Conservation (phyloP, 2,797 vertebrate species). For the Anomalospiza imberbis region DNA sequence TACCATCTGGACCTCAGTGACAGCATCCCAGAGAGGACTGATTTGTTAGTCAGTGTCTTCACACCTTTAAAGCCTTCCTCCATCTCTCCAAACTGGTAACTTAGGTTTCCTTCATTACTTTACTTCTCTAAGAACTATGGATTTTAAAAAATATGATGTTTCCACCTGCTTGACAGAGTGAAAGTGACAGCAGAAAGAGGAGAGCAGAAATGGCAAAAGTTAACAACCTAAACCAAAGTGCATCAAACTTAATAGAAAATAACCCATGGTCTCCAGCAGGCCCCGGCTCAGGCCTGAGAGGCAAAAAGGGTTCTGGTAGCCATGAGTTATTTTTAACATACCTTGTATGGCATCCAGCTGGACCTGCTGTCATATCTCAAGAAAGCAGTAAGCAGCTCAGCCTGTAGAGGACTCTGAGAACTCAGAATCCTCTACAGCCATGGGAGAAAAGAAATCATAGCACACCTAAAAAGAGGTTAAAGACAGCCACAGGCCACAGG, state of each 20-base stretch:
- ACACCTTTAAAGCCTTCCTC: not conserved
- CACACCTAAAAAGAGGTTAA: not conserved
- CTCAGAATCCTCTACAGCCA: not conserved
- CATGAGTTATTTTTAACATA: not conserved
- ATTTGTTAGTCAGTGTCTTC: not conserved
- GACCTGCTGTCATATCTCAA: not conserved
- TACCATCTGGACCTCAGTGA: not conserved
- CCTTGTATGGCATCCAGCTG: not conserved
- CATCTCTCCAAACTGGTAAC: not conserved
- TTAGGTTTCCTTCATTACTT: not conserved
- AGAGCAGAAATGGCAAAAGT: not conserved
- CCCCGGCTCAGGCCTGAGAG: not conserved
- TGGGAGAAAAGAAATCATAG: not conserved
- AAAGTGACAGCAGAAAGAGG: not conserved
- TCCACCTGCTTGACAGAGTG: not conserved
- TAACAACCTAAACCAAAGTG: not conserved
- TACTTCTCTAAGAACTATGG: not conserved
- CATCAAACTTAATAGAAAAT: not conserved
- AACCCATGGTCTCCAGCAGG: not conserved
- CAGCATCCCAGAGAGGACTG: not conserved
- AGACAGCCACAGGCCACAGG: not conserved
- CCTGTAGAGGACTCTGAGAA: not conserved
- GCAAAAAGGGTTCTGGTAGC: not conserved
- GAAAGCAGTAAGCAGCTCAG: not conserved
- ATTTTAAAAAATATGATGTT: not conserved